Conservation (phyloP, 2,113 vertebrate genomes). For the Micromys minutus region DNA sequence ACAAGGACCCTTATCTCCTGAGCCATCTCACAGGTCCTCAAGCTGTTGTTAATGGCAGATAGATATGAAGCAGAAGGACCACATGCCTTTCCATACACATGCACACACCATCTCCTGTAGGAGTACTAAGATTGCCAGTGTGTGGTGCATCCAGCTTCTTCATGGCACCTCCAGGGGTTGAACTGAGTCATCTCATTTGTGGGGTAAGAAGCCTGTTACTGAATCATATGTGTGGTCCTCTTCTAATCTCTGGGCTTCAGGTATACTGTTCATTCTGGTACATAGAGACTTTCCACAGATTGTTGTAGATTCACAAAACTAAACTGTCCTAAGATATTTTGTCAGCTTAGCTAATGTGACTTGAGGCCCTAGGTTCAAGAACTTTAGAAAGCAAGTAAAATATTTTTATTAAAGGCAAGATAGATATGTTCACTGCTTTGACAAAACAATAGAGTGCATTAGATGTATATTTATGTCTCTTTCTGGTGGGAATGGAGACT, state of each 20-base stretch:
- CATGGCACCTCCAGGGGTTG: not conserved
- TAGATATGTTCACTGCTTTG: not conserved
- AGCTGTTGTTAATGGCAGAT: conserved; percentile 33
- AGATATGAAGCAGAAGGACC: not conserved
- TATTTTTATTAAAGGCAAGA: not conserved
- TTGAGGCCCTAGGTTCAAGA: not conserved
- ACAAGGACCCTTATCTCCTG: not conserved
- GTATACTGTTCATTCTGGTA: not conserved
- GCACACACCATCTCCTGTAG: not conserved
- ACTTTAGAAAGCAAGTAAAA: not conserved
- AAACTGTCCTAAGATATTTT: not conserved
- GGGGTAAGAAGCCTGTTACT: too few relatives aligned
- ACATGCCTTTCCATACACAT: not conserved
- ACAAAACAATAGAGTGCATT: not conserved
- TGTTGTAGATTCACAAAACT: not conserved
- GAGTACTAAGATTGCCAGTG: not conserved
- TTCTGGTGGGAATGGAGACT: not conserved
- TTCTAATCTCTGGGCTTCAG: not conserved
- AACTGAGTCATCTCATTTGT: not conserved
- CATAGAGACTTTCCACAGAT: not conserved
- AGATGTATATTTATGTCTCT: not conserved
- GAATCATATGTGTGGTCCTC: not conserved
- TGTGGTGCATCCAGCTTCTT: not conserved
- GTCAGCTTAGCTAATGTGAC: not conserved
- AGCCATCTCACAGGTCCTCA: not conserved